These are phyloP conservation scores for Drosophila mimetica DNA, from an alignment of 2,888 invertebrate genomes.

Conservation along the genomic window DNA sequence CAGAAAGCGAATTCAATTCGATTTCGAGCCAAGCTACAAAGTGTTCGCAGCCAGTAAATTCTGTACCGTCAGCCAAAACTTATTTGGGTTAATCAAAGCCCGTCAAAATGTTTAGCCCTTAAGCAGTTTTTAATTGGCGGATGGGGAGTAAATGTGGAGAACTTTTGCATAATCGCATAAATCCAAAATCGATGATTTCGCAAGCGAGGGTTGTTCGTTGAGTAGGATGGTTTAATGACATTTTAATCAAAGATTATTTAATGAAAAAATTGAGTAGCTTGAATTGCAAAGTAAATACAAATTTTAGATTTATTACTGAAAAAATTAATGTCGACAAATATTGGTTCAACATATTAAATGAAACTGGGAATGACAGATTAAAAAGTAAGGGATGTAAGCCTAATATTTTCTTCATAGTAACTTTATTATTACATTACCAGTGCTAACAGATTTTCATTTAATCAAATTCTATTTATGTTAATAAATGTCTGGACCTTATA, in stretches of 20 bases:
- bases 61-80: background rate
- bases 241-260: constrained; percentile 8
- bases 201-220: constrained; percentile 10
- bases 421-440: background rate
- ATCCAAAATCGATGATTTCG: constrained; percentile 16
- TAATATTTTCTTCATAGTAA: background rate
- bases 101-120: constrained; percentile 7
- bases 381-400: background rate
- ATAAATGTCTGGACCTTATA: constrained; percentile 14
- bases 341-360: background rate
- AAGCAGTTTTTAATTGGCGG: constrained; percentile 32
- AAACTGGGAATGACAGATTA: background rate
- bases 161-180: constrained; percentile 42
- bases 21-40: constrained; percentile 8
- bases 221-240: background rate
- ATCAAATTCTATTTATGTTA: background rate
- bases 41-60: constrained; percentile 2
- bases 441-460: background rate
- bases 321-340: background rate
- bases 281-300: too few relatives aligned
- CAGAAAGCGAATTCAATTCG: constrained; percentile 12
- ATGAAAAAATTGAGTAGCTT: background rate
- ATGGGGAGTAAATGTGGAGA: constrained; percentile 8
- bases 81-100: constrained; percentile 27
- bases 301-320: background rate